Conservation (phyloP, 2,113 vertebrate genomes). For the Fukomys damarensis region DNA sequence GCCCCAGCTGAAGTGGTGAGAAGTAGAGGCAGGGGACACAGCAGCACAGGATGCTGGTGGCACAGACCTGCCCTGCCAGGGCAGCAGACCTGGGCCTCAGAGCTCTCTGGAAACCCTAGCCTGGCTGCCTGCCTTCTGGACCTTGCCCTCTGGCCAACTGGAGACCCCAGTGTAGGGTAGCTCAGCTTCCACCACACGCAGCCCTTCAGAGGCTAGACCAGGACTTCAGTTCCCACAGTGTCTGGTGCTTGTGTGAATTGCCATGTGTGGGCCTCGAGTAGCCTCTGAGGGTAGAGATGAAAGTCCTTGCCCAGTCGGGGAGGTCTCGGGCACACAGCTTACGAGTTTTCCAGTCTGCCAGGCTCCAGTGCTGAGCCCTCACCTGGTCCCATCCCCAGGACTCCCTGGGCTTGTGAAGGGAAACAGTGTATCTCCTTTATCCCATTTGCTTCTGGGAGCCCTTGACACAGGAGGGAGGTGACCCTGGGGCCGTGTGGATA, state of each 20-base stretch:
- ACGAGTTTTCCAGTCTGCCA: not conserved
- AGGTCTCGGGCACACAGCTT: not conserved
- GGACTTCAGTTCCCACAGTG: not conserved
- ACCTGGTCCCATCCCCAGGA: not conserved
- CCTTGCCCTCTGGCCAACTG: not conserved
- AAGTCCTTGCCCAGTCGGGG: not conserved
- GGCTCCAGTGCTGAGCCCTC: not conserved
- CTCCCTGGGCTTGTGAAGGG: not conserved
- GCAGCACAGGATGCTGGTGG: not conserved
- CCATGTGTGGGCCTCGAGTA: not conserved
- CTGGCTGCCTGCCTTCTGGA: not conserved
- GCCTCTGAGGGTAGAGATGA: not conserved
- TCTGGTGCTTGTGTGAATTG: not conserved
- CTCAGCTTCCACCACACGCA: not conserved
- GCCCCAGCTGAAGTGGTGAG: not conserved
- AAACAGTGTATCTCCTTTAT: not conserved
- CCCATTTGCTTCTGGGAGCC: not conserved
- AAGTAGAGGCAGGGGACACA: rapidly evolving
- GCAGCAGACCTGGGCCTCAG: not conserved
- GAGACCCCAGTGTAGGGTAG: not conserved
- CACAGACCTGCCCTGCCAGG: not conserved
- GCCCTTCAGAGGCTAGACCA: not conserved
- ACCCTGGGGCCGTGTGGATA: not conserved
- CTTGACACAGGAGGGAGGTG: not conserved
- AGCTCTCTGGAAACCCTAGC: not conserved